Conservation (phyloP, 53 echinoderm and acorn worm genomes). For the Henricia sp. region DNA sequence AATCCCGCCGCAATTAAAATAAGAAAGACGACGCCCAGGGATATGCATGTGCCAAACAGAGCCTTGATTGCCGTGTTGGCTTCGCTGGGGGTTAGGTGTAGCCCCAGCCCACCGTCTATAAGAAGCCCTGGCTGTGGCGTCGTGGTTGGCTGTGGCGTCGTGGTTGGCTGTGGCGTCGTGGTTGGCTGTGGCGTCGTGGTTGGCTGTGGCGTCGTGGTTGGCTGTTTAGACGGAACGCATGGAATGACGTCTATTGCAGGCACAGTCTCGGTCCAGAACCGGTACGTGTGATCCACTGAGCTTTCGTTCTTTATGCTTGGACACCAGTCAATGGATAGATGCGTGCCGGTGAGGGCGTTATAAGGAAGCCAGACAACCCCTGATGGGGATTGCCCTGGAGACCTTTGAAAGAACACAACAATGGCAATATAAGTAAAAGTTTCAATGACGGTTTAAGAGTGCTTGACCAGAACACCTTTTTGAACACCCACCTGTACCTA, state of each 20-base stretch:
- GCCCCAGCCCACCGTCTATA: constrained; percentile 17
- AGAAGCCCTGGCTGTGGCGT: too few relatives aligned
- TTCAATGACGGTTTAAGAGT: too few relatives aligned
- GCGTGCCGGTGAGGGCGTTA: not conserved
- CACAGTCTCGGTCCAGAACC: constrained; percentile 46
- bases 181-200: too few relatives aligned
- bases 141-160: too few relatives aligned
- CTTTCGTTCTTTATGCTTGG: not conserved
- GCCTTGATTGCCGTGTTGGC: constrained; percentile 7
- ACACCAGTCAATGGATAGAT: constrained; percentile 28
- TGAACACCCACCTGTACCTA: too few relatives aligned
- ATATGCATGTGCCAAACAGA: constrained; percentile 2
- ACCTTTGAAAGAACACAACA: not conserved
- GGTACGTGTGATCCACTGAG: not conserved
- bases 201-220: too few relatives aligned
- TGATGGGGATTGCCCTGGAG: constrained; percentile 4
- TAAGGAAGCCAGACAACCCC: constrained; percentile 35
- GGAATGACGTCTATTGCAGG: not conserved
- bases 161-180: too few relatives aligned
- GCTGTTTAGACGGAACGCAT: not conserved
- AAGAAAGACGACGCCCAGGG: not conserved
- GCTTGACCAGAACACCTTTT: too few relatives aligned
- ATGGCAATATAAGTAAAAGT: not conserved
- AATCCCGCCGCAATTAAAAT: not conserved
- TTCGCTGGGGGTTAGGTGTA: not conserved